phyloP scores from a whole-genome alignment of 2,797 vertebrate genomes.

The Trachops cirrhosus region DNA sequence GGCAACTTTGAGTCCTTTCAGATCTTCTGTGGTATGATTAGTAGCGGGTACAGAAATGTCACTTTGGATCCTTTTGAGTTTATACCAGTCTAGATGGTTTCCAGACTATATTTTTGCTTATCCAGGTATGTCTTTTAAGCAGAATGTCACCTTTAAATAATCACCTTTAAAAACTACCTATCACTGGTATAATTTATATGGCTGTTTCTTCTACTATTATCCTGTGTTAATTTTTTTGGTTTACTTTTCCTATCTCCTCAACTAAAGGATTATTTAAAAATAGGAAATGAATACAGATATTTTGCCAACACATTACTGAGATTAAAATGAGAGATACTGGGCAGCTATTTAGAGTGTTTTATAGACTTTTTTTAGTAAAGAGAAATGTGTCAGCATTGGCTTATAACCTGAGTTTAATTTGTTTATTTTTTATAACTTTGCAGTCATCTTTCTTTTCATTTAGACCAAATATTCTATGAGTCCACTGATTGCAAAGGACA shows the following conservation, averaged over 20 bases:
- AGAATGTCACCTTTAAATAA: neutral
- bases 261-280: conserved; percentile 2
- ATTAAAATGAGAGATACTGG: neutral
- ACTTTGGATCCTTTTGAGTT: neutral
- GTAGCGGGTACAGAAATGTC: neutral
- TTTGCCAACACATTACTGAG: neutral
- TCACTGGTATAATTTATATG: neutral
- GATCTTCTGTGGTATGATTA: neutral
- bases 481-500: conserved; percentile 52
- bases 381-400: conserved; percentile 38
- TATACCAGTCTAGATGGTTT: neutral
- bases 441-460: conserved; percentile 53
- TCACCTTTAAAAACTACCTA: neutral
- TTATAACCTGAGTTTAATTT: conserved; percentile 66
- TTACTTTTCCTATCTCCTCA: neutral
- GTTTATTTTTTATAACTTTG: conserved; percentile 58
- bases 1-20: neutral
- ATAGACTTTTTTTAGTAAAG: conserved; percentile 33
- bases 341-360: neutral
- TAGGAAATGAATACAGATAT: neutral
- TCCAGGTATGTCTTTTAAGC: neutral
- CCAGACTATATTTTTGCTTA: neutral
- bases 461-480: conserved; percentile 57
- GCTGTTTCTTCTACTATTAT: neutral
- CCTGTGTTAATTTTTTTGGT: neutral